phyloP scores from a whole-genome alignment of 2,797 vertebrate genomes.

The Rhinogobio ventralis region DNA sequence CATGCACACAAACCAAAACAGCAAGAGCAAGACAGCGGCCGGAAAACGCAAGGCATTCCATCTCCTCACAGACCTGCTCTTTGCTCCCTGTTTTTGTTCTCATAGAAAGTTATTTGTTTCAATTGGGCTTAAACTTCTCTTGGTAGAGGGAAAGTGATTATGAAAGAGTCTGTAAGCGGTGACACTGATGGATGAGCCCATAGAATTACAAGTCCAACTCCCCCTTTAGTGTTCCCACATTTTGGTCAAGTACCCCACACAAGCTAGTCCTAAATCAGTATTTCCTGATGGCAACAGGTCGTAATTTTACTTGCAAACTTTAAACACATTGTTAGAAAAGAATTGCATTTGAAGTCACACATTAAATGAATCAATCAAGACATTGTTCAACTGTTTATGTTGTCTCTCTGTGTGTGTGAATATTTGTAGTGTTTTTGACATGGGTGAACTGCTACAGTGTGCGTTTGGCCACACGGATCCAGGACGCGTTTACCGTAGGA shows the following conservation, averaged over 20 bases:
- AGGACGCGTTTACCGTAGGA: constrained; percentile 93
- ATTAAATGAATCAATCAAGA: not conserved
- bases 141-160: constrained; percentile 65
- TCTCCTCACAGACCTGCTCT: constrained; percentile 62
- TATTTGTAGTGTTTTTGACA: constrained; percentile 87
- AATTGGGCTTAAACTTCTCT: constrained; percentile 69
- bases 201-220: constrained; percentile 65
- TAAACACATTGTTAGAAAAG: not conserved
- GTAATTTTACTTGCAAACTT: not conserved
- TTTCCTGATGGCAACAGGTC: not conserved
- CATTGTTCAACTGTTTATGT: not conserved
- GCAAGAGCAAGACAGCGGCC: constrained; percentile 38
- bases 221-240: constrained; percentile 53
- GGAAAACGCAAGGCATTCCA: constrained; percentile 66
- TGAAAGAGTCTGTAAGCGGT: constrained; percentile 63
- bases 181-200: constrained; percentile 78
- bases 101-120: constrained; percentile 76
- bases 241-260: constrained; percentile 1
- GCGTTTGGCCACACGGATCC: constrained; percentile 94
- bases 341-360: not conserved
- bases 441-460: constrained; percentile 98
- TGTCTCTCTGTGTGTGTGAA: constrained; percentile 25
- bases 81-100: constrained; percentile 64
- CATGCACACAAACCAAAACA: constrained; percentile 48
- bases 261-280: constrained; percentile 4